Evolutionary conservation across 2,797 vertebrate species (phyloP).

Genomic region (Coregonus suidteri): DNA sequence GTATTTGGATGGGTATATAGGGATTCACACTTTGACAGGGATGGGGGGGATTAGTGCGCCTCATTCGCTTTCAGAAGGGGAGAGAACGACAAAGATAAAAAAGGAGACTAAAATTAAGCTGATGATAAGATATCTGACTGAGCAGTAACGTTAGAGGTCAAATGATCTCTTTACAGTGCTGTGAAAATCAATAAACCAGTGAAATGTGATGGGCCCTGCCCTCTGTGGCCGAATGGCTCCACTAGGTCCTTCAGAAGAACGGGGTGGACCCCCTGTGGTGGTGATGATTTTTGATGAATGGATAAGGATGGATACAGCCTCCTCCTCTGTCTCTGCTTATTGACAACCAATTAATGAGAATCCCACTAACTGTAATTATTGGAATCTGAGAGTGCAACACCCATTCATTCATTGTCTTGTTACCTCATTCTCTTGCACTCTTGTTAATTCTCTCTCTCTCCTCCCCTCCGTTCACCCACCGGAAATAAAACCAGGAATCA

Average conservation of each 20-base stretch:
- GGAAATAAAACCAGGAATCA: background rate
- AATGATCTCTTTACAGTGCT: background rate
- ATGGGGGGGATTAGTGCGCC: background rate
- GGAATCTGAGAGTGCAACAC: background rate
- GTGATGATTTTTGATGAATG: background rate
- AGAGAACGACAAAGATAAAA: background rate
- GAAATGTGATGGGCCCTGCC: background rate
- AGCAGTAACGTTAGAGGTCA: background rate
- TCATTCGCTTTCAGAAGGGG: background rate
- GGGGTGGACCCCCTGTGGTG: background rate
- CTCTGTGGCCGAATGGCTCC: background rate
- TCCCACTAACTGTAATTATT: background rate
- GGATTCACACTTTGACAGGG: background rate
- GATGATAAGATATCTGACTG: background rate
- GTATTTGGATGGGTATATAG: background rate
- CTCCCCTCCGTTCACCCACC: too few species aligned
- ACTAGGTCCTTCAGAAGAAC: background rate
- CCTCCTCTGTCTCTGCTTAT: background rate
- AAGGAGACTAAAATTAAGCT: background rate
- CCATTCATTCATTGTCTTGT: too few species aligned
- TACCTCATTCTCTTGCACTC: background rate
- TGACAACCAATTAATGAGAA: background rate
- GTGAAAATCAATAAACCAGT: background rate
- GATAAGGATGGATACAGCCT: background rate
- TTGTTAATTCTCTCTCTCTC: background rate